Percentiles rank a stretch among this genome's conserved stretches.
Conservation (phyloP, 2,888 invertebrate species). For the Priocnemis perturbator region DNA sequence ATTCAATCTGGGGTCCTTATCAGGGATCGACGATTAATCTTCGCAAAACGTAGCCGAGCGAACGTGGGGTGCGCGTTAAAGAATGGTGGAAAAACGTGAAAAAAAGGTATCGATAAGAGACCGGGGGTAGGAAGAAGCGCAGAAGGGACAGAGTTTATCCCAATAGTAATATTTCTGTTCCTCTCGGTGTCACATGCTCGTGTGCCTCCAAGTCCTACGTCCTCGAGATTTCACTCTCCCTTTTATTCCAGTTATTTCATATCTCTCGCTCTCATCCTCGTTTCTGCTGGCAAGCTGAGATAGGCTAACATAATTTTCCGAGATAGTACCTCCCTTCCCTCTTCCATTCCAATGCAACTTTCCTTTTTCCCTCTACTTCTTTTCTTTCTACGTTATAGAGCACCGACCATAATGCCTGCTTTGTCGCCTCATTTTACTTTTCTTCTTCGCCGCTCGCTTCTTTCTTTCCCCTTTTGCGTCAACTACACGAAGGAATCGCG, state of each 20-base stretch:
- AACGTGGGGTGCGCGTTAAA: slow-evolving; percentile 14
- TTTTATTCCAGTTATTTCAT: slow-evolving; percentile 64
- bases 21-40: background rate
- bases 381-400: background rate
- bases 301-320: slow-evolving; percentile 71
- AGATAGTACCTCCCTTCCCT: slow-evolving; percentile 61
- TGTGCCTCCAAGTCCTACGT: too few relatives aligned
- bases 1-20: too few relatives aligned
- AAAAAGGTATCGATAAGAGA: slow-evolving; percentile 25
- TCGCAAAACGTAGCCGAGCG: slow-evolving; percentile 1
- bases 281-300: slow-evolving; percentile 65
- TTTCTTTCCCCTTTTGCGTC: too few relatives aligned
- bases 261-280: slow-evolving; percentile 63
- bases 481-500: too few relatives aligned
- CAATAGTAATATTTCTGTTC: slow-evolving; percentile 61
- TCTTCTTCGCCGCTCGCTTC: too few relatives aligned
- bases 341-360: slow-evolving; percentile 1
- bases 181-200: slow-evolving; percentile 37
- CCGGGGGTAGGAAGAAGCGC: slow-evolving; percentile 17
- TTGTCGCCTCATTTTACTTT: too few relatives aligned
- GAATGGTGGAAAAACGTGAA: slow-evolving; percentile 26
- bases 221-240: slow-evolving; percentile 61
- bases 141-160: slow-evolving; percentile 55
- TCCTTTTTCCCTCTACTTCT: slow-evolving; percentile 12
- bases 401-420: too few relatives aligned